These are phyloP conservation scores for Pungitius pungitius DNA, from an alignment of 2,113 vertebrate species.

Conservation along the genomic window DNA sequence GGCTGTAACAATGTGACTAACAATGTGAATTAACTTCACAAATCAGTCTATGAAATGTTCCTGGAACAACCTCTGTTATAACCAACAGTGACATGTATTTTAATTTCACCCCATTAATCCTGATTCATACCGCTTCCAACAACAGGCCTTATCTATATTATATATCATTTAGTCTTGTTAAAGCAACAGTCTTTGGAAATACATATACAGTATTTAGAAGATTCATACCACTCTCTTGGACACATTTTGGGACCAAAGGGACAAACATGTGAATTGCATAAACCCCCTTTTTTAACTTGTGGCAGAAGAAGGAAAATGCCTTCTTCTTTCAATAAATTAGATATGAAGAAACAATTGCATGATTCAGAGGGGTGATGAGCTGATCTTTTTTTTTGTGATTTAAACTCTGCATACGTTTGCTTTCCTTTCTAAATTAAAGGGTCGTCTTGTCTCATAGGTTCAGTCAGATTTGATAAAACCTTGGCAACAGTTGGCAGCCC, in stretches of 20 bases:
- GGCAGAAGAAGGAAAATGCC: neutral
- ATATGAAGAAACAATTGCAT: neutral
- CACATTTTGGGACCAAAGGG: neutral
- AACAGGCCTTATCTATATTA: neutral
- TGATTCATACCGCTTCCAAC: neutral
- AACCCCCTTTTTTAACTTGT: neutral
- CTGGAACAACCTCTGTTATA: neutral
- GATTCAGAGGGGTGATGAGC: neutral
- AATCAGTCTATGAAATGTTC: neutral
- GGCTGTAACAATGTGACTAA: neutral
- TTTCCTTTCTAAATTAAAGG: neutral
- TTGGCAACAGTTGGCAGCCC: neutral
- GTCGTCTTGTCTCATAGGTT: neutral
- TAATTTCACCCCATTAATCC: neutral
- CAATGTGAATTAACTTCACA: neutral
- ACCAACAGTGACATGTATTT: neutral
- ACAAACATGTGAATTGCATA: neutral
- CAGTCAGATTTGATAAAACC: neutral
- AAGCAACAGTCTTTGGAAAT: neutral
- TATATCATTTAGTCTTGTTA: neutral
- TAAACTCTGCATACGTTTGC: constrained; percentile 1
- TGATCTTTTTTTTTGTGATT: neutral
- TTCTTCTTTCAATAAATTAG: neutral
- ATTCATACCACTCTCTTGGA: neutral
- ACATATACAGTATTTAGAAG: neutral